phyloP scores from a whole-genome alignment of 2,113 vertebrate species.

The Pseudorhombus dupliciocellatus region DNA sequence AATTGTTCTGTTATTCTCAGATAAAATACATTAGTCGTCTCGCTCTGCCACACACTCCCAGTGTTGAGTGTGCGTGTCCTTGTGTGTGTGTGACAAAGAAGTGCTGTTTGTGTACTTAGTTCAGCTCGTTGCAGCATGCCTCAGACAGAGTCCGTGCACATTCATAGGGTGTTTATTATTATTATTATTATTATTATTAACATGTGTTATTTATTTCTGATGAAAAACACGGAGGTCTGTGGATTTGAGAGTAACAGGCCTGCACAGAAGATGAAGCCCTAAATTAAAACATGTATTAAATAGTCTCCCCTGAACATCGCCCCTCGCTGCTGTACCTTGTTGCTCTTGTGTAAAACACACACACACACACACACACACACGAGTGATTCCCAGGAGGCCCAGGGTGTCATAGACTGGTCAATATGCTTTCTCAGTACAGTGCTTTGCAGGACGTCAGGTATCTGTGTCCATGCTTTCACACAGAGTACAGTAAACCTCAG shows the following conservation, averaged over 20 bases:
- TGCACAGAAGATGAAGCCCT: neutral
- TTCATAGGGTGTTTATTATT: neutral
- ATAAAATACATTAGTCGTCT: constrained; percentile 25
- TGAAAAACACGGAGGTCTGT: neutral
- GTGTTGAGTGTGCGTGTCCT: neutral
- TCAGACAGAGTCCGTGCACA: neutral
- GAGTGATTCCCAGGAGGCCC: neutral
- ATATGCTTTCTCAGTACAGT: neutral
- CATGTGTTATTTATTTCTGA: too few relatives aligned
- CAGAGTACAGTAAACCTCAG: too few relatives aligned
- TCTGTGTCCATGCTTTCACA: neutral
- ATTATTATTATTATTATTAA: neutral
- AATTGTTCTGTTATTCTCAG: constrained; percentile 38
- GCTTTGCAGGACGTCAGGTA: neutral
- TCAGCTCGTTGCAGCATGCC: neutral
- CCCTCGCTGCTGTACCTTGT: neutral
- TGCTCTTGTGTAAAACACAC: neutral
- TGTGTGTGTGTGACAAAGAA: constrained; percentile 5
- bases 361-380: neutral
- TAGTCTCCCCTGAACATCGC: too few relatives aligned
- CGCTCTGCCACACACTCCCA: neutral
- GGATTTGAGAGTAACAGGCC: neutral
- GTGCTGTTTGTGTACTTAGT: neutral
- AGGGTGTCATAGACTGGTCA: neutral
- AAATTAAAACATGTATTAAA: neutral